These are phyloP conservation scores for Himalopsyche tibetana DNA, from an alignment of 2,888 invertebrate genomes.

Conservation along the genomic window DNA sequence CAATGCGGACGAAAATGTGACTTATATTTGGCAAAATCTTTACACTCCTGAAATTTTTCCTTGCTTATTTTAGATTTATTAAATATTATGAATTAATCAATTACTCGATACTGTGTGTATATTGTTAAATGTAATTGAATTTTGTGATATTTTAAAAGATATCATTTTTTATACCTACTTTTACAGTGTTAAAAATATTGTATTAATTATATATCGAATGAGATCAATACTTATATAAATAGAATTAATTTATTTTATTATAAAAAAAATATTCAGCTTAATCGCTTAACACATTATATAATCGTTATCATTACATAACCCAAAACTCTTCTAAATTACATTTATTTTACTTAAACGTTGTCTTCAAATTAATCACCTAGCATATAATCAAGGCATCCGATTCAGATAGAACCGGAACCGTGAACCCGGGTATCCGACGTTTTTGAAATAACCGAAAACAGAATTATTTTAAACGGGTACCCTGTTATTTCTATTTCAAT, in stretches of 20 bases:
- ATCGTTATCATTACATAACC: too few relatives aligned
- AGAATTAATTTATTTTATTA: not conserved
- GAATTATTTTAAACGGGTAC: too few relatives aligned
- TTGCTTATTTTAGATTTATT: not conserved
- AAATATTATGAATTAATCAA: not conserved
- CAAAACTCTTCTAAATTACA: too few relatives aligned
- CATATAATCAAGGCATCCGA: too few relatives aligned
- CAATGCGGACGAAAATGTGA: too few relatives aligned
- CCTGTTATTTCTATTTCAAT: too few relatives aligned
- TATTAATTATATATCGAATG: not conserved
- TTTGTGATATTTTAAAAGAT: slow-evolving; percentile 37
- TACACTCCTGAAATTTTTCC: not conserved
- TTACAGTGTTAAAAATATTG: slow-evolving; percentile 5
- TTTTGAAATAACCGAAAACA: too few relatives aligned
- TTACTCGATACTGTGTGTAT: slow-evolving; percentile 3
- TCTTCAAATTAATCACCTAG: too few relatives aligned
- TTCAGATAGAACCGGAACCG: too few relatives aligned
- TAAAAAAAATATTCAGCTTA: not conserved
- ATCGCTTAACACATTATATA: not conserved
- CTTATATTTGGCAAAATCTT: too few relatives aligned
- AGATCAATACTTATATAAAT: not conserved
- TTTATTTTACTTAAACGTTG: too few relatives aligned
- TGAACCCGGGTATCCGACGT: too few relatives aligned
- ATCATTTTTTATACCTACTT: slow-evolving; percentile 38
- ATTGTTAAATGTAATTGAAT: slow-evolving; percentile 32